phyloP scores from a whole-genome alignment of 2,888 invertebrate species.

The Callinectes sapidus region DNA sequence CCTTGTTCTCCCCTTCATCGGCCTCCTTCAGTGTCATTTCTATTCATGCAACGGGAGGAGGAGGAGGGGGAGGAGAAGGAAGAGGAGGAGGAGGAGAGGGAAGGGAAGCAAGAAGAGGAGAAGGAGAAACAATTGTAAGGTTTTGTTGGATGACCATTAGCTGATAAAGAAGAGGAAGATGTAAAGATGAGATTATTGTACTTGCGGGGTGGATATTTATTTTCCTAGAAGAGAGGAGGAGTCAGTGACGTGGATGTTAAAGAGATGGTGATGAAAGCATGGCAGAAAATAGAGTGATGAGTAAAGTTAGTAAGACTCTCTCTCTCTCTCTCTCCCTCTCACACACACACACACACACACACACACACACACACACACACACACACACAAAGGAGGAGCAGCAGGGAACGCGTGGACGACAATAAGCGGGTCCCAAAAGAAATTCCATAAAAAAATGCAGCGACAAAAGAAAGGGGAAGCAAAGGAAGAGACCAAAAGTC shows the following conservation, averaged over 20 bases:
- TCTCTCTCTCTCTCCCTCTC: background rate
- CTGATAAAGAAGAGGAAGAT: background rate
- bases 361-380: constrained; percentile 20
- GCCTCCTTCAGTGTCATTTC: background rate
- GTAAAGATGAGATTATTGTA: background rate
- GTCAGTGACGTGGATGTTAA: background rate
- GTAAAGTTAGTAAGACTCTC: background rate
- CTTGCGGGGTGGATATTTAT: background rate
- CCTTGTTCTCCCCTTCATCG: constrained; percentile 9
- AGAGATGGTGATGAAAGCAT: background rate
- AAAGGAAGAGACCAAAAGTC: background rate
- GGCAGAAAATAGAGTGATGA: background rate
- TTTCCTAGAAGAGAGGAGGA: background rate
- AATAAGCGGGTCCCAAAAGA: background rate
- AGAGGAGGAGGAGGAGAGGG: constrained; percentile 11
- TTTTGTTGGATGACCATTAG: background rate
- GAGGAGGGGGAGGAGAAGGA: background rate
- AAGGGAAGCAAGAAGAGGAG: background rate
- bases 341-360: background rate
- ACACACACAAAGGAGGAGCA: background rate
- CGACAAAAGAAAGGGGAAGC: background rate
- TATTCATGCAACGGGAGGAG: background rate
- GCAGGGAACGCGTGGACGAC: constrained; percentile 12
- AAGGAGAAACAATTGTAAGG: background rate
- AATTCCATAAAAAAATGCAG: constrained; percentile 13